phyloP scores from a whole-genome alignment of 1,140 invertebrate species.

The Latrodectus geometricus region DNA sequence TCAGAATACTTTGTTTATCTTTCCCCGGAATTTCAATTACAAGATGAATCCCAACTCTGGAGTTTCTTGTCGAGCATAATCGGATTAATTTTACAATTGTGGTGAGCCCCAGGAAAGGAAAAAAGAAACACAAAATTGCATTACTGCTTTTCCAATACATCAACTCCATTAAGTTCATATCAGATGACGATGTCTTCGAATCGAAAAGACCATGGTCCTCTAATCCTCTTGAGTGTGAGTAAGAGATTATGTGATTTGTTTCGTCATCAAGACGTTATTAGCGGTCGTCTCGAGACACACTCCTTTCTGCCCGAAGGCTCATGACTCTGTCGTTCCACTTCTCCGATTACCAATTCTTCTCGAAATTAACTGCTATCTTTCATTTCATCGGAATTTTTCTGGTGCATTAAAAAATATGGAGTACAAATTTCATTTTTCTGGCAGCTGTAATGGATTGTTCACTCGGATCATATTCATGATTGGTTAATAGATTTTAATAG shows the following conservation, averaged over 20 bases:
- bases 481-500: too few relatives aligned
- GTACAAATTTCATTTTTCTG: not conserved
- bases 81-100: too few relatives aligned
- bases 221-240: slow-evolving; percentile 19
- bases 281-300: not conserved
- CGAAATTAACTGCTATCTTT: slow-evolving; percentile 31
- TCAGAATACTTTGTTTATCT: too few relatives aligned
- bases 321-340: not conserved
- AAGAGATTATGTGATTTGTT: slow-evolving; percentile 45
- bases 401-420: too few relatives aligned
- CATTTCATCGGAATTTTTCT: not conserved
- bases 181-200: not conserved
- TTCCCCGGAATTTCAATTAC: too few relatives aligned
- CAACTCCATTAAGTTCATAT: not conserved
- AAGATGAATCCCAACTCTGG: too few relatives aligned
- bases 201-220: not conserved
- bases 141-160: not conserved
- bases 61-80: too few relatives aligned
- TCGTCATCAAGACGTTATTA: slow-evolving; percentile 28
- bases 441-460: too few relatives aligned
- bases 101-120: too few relatives aligned
- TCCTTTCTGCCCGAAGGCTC: not conserved
- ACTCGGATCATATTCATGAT: too few relatives aligned
- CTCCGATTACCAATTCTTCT: not conserved
- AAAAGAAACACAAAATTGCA: not conserved